phyloP scores from a whole-genome alignment of 2,797 vertebrate genomes.

The Alexandromys oeconomus region DNA sequence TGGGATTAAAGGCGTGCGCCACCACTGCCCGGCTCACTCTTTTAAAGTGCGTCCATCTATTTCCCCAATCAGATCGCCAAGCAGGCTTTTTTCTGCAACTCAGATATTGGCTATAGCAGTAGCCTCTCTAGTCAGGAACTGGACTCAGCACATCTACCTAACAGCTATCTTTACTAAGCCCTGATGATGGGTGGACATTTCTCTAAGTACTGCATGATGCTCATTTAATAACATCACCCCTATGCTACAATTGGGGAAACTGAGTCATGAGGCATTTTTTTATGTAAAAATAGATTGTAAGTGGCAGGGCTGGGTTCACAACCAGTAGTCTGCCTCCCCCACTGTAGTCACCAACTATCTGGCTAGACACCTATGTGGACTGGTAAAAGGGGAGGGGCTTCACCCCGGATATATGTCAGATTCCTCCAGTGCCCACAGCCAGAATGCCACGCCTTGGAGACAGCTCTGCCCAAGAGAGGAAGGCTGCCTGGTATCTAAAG shows the following conservation, averaged over 20 bases:
- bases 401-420: background rate
- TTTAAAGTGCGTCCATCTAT: background rate
- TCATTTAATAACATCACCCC: background rate
- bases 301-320: background rate
- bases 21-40: no score
- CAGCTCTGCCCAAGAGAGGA: background rate
- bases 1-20: no score
- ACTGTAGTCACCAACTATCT: background rate
- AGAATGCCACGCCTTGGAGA: background rate
- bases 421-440: background rate
- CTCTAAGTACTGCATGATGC: background rate
- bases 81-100: background rate
- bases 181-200: background rate
- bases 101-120: background rate
- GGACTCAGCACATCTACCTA: background rate
- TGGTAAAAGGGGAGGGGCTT: background rate
- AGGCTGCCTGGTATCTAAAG: background rate
- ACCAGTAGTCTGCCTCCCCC: background rate
- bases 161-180: background rate
- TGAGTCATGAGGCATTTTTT: background rate
- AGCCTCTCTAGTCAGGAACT: no score
- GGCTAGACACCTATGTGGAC: background rate
- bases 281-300: background rate
- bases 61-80: background rate
- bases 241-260: conserved; percentile 8